A percentile compares a stretch with the other conserved stretches of the same genome.
Conservation (phyloP, 2,797 vertebrate genomes). For the Antennarius maculatus region DNA sequence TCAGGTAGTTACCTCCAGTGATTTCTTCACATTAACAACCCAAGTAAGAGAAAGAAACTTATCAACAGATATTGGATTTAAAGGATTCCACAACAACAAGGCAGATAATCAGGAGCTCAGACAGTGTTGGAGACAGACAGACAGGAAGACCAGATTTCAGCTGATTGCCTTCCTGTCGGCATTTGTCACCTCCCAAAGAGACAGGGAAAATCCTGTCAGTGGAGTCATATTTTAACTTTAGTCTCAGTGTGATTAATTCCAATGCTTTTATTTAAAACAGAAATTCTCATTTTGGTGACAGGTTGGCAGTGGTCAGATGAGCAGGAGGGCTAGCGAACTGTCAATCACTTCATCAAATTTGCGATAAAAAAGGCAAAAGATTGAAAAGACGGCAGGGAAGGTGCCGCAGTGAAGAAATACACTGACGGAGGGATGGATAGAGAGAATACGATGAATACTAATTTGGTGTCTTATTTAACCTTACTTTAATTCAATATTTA, state of each 20-base stretch:
- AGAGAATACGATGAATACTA: constrained; percentile 24
- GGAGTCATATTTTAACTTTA: constrained; percentile 43
- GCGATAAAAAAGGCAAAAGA: constrained; percentile 13
- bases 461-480: constrained; percentile 45
- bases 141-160: constrained; percentile 15
- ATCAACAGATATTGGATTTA: constrained; percentile 10
- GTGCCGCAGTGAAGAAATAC: neutral
- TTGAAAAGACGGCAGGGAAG: neutral
- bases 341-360: constrained; percentile 36
- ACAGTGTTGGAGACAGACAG: constrained; percentile 37
- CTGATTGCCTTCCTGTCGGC: constrained; percentile 9
- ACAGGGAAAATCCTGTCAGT: constrained; percentile 24
- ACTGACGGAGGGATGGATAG: neutral
- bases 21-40: no score
- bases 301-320: constrained; percentile 28
- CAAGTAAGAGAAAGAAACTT: neutral
- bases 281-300: constrained; percentile 7
- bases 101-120: constrained; percentile 20
- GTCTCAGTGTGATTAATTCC: constrained; percentile 51
- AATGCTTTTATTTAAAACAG: constrained; percentile 26
- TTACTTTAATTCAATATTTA: constrained; percentile 52
- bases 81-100: neutral
- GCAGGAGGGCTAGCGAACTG: constrained; percentile 24
- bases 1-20: neutral
- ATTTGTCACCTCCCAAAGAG: constrained; percentile 25